phyloP scores from a whole-genome alignment of 23 tunicate genomes.

The Trididemnum clinides region DNA sequence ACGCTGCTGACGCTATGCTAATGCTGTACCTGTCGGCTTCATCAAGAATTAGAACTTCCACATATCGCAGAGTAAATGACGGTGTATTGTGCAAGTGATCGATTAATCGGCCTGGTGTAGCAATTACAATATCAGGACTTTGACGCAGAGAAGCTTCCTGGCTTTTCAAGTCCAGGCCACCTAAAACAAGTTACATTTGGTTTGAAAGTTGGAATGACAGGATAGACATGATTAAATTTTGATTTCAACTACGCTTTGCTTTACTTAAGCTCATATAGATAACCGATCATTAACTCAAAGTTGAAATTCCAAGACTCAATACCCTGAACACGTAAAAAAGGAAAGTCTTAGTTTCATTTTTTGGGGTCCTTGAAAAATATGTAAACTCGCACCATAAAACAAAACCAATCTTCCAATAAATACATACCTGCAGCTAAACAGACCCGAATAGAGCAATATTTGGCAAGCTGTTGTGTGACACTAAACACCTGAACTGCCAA shows the following conservation, averaged over 20 bases:
- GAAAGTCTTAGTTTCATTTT: too few relatives aligned
- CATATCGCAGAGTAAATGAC: conserved; percentile 56
- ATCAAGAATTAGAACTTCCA: conserved; percentile 91
- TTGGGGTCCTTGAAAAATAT: too few relatives aligned
- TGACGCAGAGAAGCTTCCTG: conserved; percentile 87
- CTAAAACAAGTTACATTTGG: conserved; percentile 22
- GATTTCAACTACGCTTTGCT: too few relatives aligned
- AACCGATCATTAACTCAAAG: too few relatives aligned
- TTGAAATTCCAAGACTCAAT: not conserved
- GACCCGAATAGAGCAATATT: conserved; percentile 57
- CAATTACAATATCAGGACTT: conserved; percentile 88
- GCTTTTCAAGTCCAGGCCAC: conserved; percentile 86
- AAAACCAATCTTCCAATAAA: too few relatives aligned
- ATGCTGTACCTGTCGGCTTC: conserved; percentile 97
- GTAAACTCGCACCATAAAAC: too few relatives aligned
- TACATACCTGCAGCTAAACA: conserved; percentile 83
- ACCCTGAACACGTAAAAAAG: too few relatives aligned
- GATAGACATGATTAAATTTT: too few relatives aligned
- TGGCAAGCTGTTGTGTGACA: conserved; percentile 77
- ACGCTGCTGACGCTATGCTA: too few relatives aligned
- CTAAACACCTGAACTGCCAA: conserved; percentile 86
- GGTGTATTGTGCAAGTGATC: conserved; percentile 97
- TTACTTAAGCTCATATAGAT: too few relatives aligned
- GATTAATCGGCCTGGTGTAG: conserved; percentile 95
- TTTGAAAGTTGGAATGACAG: too few relatives aligned